Percentiles rank a stretch among this genome's conserved stretches.
These are phyloP conservation scores for Danio kyathit DNA, from an alignment of 2,797 vertebrate species.

Conservation along the genomic window DNA sequence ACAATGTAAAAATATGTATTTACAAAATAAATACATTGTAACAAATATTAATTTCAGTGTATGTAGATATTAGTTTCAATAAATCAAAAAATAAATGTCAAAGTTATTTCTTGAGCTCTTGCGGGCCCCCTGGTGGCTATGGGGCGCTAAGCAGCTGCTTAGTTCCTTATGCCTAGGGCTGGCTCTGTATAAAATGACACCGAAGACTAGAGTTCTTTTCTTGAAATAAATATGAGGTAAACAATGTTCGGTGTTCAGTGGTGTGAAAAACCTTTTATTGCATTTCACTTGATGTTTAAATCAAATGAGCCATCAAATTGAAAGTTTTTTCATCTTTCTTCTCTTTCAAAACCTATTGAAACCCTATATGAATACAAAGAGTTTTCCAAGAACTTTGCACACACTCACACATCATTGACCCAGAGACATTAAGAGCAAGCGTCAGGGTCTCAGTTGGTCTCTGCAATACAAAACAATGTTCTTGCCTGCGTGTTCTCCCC, in stretches of 20 bases:
- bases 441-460: constrained; percentile 5
- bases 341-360: background rate
- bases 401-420: background rate
- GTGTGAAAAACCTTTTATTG: background rate
- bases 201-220: too few relatives aligned
- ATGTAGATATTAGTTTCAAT: too few relatives aligned
- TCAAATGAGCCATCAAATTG: background rate
- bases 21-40: too few relatives aligned
- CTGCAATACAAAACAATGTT: constrained; percentile 42
- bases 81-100: too few relatives aligned
- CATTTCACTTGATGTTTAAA: background rate
- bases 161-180: too few relatives aligned
- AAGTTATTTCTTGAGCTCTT: too few relatives aligned
- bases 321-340: background rate
- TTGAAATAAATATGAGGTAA: background rate
- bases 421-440: constrained; percentile 31
- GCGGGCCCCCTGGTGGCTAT: too few relatives aligned
- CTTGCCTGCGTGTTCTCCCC: constrained; percentile 30
- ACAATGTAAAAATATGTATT: too few relatives aligned
- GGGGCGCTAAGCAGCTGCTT: too few relatives aligned
- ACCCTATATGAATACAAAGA: background rate
- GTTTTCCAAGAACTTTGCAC: background rate
- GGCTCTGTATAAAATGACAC: too few relatives aligned
- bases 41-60: too few relatives aligned
- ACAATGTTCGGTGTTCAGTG: background rate